Evolutionary conservation across 1,140 invertebrate genomes (phyloP).

Genomic region (Sinonovacula constricta): DNA sequence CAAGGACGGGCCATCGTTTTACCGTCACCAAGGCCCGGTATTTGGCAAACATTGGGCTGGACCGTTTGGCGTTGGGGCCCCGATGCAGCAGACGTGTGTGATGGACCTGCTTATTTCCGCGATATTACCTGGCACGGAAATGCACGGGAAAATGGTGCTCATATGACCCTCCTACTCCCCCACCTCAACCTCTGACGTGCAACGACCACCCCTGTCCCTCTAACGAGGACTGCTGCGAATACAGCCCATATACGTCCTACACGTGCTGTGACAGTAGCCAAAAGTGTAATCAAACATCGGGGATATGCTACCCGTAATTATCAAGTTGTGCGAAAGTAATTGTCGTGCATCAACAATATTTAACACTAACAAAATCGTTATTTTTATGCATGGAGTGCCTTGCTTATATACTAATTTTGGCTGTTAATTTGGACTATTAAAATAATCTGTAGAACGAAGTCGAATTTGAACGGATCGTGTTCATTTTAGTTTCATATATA

Average conservation of each 20-base stretch:
- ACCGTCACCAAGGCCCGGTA: constrained; percentile 57
- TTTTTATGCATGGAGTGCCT: too few species aligned
- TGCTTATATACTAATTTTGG: too few species aligned
- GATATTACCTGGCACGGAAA: constrained; percentile 52
- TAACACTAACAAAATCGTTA: too few species aligned
- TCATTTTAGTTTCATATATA: too few species aligned
- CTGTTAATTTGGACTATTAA: too few species aligned
- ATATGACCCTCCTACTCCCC: constrained; percentile 55
- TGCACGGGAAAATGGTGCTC: constrained; percentile 49
- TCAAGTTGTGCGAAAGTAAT: too few species aligned
- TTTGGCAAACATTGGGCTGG: constrained; percentile 61
- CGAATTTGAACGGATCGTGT: too few species aligned
- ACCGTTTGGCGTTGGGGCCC: constrained; percentile 56
- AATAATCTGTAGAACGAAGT: too few species aligned
- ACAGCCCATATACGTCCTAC: constrained; percentile 60
- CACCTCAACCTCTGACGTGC: constrained; percentile 59
- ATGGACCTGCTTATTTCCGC: constrained; percentile 57
- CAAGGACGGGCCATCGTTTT: constrained; percentile 61
- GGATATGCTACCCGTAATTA: too few species aligned
- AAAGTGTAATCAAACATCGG: constrained; percentile 53
- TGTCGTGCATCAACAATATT: too few species aligned
- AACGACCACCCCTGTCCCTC: constrained; percentile 54
- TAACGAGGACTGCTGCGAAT: constrained; percentile 59
- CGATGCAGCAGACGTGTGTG: constrained; percentile 59
- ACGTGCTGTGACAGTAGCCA: constrained; percentile 58